Percentiles rank a stretch among this genome's conserved stretches.
These are phyloP conservation scores for Buteo buteo DNA, from an alignment of 2,113 vertebrate genomes.

Conservation along the genomic window DNA sequence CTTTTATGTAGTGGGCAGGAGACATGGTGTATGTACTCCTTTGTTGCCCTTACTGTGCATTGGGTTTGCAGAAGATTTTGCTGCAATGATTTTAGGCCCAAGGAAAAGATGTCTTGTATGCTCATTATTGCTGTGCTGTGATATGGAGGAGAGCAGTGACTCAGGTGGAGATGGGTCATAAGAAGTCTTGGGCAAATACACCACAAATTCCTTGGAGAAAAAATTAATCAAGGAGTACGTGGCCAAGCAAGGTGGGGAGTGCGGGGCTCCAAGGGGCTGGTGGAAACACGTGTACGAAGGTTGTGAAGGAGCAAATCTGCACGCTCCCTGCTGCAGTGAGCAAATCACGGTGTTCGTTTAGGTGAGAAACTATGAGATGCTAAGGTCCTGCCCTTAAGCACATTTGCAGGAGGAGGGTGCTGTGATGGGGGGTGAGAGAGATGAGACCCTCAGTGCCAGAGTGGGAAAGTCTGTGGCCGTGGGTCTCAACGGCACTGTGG, in stretches of 20 bases:
- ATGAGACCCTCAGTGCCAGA: background rate
- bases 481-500: fast-evolving
- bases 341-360: background rate
- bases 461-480: background rate
- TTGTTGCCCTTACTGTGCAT: fast-evolving
- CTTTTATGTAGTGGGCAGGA: background rate
- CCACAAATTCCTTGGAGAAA: background rate
- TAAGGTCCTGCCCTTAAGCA: background rate
- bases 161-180: background rate
- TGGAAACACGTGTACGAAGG: fast-evolving
- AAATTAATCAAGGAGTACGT: background rate
- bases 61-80: background rate
- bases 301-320: background rate
- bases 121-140: background rate
- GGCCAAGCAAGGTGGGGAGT: background rate
- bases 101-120: background rate
- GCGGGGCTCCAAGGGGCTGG: background rate
- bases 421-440: fast-evolving
- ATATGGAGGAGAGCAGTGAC: background rate
- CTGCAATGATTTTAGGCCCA: background rate
- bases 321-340: background rate
- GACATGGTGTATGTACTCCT: fast-evolving
- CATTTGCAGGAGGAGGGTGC: background rate
- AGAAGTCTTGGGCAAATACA: background rate
- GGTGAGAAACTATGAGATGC: background rate